A percentile compares a stretch with the other conserved stretches of the same genome.
Evolutionary conservation across 2,113 vertebrate genomes (phyloP).

Genomic region (Brienomyrus brachyistius): DNA sequence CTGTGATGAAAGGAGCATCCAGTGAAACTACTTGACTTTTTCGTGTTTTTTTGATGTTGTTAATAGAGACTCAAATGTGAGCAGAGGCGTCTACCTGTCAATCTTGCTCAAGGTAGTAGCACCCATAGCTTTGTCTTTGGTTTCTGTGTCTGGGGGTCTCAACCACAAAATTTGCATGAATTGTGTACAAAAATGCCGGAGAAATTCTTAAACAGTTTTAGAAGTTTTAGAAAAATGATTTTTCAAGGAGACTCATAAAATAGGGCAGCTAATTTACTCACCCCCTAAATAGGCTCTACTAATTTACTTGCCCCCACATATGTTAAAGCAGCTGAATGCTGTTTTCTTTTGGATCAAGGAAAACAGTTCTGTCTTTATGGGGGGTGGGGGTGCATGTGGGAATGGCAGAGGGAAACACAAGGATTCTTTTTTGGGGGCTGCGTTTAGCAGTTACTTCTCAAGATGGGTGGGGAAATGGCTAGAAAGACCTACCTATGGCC

Average conservation of each 20-base stretch:
- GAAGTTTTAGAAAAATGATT: background rate
- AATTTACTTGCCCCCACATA: background rate
- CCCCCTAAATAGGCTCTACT: background rate
- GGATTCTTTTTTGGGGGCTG: slow-evolving; percentile 37
- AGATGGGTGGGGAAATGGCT: slow-evolving; percentile 48
- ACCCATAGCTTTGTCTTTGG: background rate
- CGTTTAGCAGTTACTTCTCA: slow-evolving; percentile 50
- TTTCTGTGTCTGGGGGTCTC: background rate
- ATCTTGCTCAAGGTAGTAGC: background rate
- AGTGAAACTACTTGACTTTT: background rate
- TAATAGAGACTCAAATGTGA: background rate
- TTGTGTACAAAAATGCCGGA: background rate
- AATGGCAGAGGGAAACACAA: slow-evolving; percentile 53
- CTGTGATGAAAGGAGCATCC: background rate
- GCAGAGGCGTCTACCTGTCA: background rate
- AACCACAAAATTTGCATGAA: background rate
- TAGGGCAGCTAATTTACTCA: background rate
- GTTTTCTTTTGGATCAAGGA: slow-evolving; percentile 36
- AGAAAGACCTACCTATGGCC: slow-evolving; percentile 30
- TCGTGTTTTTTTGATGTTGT: background rate
- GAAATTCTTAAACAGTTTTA: no score
- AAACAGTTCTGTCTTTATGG: slow-evolving; percentile 2
- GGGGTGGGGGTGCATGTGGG: slow-evolving; percentile 32
- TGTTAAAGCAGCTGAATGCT: background rate
- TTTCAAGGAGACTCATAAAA: background rate